A percentile compares a stretch with the other conserved stretches of the same genome.
These are phyloP conservation scores for Tinamus guttatus DNA, from an alignment of 2,113 vertebrate species.

Conservation along the genomic window DNA sequence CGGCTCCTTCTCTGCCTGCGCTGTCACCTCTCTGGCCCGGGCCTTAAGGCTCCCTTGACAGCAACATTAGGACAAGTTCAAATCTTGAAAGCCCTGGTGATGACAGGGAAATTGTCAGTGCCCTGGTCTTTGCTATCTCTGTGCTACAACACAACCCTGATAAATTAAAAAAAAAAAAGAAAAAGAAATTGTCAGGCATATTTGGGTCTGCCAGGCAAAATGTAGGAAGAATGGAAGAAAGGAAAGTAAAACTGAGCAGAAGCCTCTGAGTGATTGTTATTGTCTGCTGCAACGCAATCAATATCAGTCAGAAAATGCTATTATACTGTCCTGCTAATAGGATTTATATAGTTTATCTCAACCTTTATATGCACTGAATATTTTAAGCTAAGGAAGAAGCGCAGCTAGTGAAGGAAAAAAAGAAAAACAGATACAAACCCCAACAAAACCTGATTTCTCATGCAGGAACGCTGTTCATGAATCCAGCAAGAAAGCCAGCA, in stretches of 20 bases:
- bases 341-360: background rate
- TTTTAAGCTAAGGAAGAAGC: slow-evolving; percentile 36
- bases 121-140: background rate
- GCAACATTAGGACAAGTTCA: slow-evolving; percentile 61
- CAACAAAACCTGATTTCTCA: slow-evolving; percentile 37
- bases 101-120: slow-evolving; percentile 45
- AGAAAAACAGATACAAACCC: too few species aligned
- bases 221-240: background rate
- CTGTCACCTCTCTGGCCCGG: slow-evolving; percentile 59
- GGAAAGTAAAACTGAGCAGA: background rate
- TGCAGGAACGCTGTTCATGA: background rate
- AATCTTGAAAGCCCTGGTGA: slow-evolving; percentile 54
- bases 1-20: slow-evolving; percentile 21
- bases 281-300: background rate
- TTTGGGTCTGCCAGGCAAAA: slow-evolving; percentile 41
- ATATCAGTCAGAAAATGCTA: slow-evolving; percentile 27
- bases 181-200: slow-evolving; percentile 42
- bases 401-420: background rate
- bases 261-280: background rate
- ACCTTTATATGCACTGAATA: background rate
- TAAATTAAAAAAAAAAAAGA: slow-evolving; percentile 57
- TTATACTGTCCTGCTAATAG: slow-evolving; percentile 34
- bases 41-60: slow-evolving; percentile 60
- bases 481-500: background rate
- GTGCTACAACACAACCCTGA: slow-evolving; percentile 55